A percentile compares a stretch with the other conserved stretches of the same genome.
These are phyloP conservation scores for Scortum barcoo DNA, from an alignment of 2,113 vertebrate genomes.

Conservation along the genomic window DNA sequence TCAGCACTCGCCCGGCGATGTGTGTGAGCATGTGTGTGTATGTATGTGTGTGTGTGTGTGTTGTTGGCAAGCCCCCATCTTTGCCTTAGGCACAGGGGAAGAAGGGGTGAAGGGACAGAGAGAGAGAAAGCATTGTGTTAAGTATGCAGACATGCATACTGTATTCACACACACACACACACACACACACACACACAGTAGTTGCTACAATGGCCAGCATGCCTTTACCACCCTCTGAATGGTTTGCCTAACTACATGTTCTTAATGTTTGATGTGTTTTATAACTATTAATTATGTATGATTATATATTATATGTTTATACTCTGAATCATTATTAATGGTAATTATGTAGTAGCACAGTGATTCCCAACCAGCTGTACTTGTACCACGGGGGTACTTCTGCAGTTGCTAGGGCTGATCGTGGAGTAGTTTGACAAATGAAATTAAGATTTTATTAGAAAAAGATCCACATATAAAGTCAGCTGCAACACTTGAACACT, in stretches of 20 bases:
- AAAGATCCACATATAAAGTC: background rate
- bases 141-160: slow-evolving; percentile 38
- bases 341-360: background rate
- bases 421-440: background rate
- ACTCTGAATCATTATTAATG: background rate
- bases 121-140: slow-evolving; percentile 43
- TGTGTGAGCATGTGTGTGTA: too few species aligned
- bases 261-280: background rate
- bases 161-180: slow-evolving; percentile 1
- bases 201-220: slow-evolving; percentile 10
- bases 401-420: background rate
- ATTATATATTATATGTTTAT: background rate
- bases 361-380: background rate
- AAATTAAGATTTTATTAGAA: background rate
- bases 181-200: slow-evolving; percentile 30
- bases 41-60: slow-evolving; percentile 22
- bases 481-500: too few species aligned
- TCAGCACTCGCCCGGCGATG: slow-evolving; percentile 81
- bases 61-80: slow-evolving; percentile 84
- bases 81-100: slow-evolving; percentile 69
- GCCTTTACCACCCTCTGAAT: background rate
- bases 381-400: background rate
- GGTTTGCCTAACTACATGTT: background rate
- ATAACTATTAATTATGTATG: background rate
- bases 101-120: slow-evolving; percentile 15